Base-by-base conservation (phyloP, 2,888 invertebrate genomes). In the Hirtodrosophila trivittata region DNA sequence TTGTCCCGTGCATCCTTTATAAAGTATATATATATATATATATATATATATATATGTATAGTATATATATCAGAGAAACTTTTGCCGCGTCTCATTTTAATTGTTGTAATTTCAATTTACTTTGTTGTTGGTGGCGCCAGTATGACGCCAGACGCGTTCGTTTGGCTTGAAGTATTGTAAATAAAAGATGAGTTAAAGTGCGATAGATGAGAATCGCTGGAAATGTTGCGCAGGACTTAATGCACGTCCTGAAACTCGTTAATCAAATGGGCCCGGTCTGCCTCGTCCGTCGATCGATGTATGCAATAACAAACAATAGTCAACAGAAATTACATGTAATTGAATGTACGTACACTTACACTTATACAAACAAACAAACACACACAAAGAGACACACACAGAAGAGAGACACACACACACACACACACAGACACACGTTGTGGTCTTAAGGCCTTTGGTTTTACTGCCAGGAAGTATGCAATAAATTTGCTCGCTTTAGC, bases 291-390 rank as follows among this genome's bases (percentile, higher is more conserved):
- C 58, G 77, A 83, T 80, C 81, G 81, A 81, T 84, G 66, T 38
- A 42, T 73, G 80, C 77, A 80, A 72, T 69, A 75, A 69, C 73
- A 73, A 62, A 71, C 66, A 70, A 62, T 62, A 54, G 62, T 47
- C 49, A 50, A 30, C 28, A 67, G 66, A 55, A 84, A 80, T 77
- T 81, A 73, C 84, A 67, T 69, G 75, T 83, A 85, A 77, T 82
- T 78, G 80, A 77, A 82, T 66, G 60, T 72, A 62, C 62, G 55
- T 14, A 59, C 32, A 51, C 33, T 62, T 5, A 56, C 28, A 54
- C 4, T 41, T 8, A 59, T 25, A 41, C 18, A 58, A 9, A 59
- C 18, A 18, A 7, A 50, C n/a, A 51, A 6, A 45, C n/a, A 46
- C 8, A 54, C 10, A 62, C 26, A 43, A n/a, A 46, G 14, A 42